phyloP scores from a whole-genome alignment of 2,113 vertebrate species.

The Leuciscus idus region DNA sequence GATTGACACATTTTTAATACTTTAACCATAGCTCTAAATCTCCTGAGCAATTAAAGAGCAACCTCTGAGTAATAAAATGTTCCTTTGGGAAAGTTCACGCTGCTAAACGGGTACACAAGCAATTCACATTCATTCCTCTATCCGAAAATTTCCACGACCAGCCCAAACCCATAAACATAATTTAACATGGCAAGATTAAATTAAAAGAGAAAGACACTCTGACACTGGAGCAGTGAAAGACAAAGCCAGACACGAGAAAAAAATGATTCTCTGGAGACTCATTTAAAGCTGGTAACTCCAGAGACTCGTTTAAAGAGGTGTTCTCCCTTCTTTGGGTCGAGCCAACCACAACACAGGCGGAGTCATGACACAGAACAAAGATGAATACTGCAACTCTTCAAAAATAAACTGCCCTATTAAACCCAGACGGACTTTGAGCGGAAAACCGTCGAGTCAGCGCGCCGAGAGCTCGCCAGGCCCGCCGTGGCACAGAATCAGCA shows the following conservation, averaged over 20 bases:
- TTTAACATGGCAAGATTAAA: constrained; percentile 56
- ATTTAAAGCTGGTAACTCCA: constrained; percentile 37
- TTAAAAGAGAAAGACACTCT: constrained; percentile 26
- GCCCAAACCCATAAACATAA: constrained; percentile 73
- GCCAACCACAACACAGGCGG: constrained; percentile 62
- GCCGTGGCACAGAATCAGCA: constrained; percentile 25
- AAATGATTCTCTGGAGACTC: not conserved
- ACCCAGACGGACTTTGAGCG: constrained; percentile 41
- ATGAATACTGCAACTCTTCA: constrained; percentile 65
- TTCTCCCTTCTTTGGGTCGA: constrained; percentile 61
- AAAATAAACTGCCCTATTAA: constrained; percentile 51
- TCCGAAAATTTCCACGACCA: constrained; percentile 71
- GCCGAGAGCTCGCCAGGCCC: constrained; percentile 12
- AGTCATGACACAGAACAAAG: constrained; percentile 65
- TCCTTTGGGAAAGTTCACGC: not conserved
- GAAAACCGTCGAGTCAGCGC: constrained; percentile 27
- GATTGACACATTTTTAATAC: not conserved
- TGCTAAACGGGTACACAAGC: not conserved
- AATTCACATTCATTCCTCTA: constrained; percentile 68
- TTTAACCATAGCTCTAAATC: not conserved
- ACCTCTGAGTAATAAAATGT: not conserved
- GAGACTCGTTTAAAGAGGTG: constrained; percentile 57
- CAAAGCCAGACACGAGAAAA: constrained; percentile 16
- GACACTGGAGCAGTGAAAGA: constrained; percentile 37
- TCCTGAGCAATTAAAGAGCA: not conserved